Evolutionary conservation across 1,140 invertebrate genomes (phyloP).

Genomic region (Anthonomus grandis): DNA sequence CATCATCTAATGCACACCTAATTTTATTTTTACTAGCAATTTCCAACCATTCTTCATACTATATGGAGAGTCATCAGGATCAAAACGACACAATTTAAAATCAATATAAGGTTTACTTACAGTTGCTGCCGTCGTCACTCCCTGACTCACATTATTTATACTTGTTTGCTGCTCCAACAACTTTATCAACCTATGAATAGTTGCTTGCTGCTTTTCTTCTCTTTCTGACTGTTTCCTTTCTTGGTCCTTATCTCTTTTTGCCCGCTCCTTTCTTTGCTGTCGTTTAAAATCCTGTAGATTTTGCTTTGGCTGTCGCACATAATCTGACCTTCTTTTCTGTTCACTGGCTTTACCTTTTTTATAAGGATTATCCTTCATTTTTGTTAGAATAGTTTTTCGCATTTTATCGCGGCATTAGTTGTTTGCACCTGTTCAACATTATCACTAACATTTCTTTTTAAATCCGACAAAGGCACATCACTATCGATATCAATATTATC

Average conservation of each 20-base stretch:
- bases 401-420: not conserved
- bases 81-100: not conserved
- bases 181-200: too few relatives aligned
- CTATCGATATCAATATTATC: too few relatives aligned
- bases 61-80: slow-evolving; percentile 8
- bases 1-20: not conserved
- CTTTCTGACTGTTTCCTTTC: too few relatives aligned
- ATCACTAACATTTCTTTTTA: not conserved
- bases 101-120: slow-evolving; percentile 7
- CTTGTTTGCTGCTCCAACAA: slow-evolving; percentile 6
- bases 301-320: not conserved
- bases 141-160: not conserved
- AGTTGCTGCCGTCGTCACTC: not conserved
- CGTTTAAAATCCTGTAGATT: too few relatives aligned
- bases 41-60: slow-evolving; percentile 9
- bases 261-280: too few relatives aligned
- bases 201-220: too few relatives aligned
- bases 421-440: not conserved
- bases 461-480: not conserved
- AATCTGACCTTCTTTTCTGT: not conserved
- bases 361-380: not conserved
- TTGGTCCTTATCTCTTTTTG: too few relatives aligned
- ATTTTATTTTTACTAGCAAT: not conserved
- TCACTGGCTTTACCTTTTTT: not conserved
- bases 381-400: not conserved